phyloP scores from a whole-genome alignment of 1,140 invertebrate genomes.

The Subanguina moxae region DNA sequence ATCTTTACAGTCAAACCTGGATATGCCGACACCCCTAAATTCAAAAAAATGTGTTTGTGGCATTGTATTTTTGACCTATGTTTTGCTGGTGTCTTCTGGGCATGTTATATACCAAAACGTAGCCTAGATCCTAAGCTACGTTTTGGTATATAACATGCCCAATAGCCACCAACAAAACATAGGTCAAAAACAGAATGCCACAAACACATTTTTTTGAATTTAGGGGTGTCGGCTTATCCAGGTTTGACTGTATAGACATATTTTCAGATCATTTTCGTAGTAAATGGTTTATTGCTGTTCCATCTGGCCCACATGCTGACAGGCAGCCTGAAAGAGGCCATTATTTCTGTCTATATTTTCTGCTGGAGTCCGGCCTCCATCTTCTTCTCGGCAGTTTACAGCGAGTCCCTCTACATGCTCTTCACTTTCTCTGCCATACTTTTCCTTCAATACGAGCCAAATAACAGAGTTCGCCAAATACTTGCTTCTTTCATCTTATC shows the following conservation, averaged over 20 bases:
- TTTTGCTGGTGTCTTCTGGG: no score
- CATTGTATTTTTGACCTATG: no score
- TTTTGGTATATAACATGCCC: no score
- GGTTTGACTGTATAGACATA: no score
- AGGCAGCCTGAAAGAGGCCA: constrained; percentile 40
- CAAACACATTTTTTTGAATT: no score
- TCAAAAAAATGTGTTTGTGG: no score
- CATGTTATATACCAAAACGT: no score
- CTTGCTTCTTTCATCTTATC: constrained; percentile 38
- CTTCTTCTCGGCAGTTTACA: constrained; percentile 45
- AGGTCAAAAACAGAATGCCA: no score
- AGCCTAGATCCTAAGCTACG: no score
- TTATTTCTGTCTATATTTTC: constrained; percentile 41
- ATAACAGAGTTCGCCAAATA: constrained; percentile 11
- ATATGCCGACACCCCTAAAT: not conserved
- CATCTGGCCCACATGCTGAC: constrained; percentile 29
- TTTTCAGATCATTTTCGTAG: constrained; percentile 39
- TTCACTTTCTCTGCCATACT: constrained; percentile 34
- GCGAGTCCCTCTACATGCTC: constrained; percentile 40
- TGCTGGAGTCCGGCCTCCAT: constrained; percentile 46
- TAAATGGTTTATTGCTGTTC: constrained; percentile 42
- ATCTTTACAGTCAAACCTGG: not conserved
- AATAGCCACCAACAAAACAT: no score
- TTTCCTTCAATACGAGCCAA: constrained; percentile 17
- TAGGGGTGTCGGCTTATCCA: no score